Base-by-base conservation (phyloP, 2,113 vertebrate genomes). In the Pygoscelis antarcticus region DNA sequence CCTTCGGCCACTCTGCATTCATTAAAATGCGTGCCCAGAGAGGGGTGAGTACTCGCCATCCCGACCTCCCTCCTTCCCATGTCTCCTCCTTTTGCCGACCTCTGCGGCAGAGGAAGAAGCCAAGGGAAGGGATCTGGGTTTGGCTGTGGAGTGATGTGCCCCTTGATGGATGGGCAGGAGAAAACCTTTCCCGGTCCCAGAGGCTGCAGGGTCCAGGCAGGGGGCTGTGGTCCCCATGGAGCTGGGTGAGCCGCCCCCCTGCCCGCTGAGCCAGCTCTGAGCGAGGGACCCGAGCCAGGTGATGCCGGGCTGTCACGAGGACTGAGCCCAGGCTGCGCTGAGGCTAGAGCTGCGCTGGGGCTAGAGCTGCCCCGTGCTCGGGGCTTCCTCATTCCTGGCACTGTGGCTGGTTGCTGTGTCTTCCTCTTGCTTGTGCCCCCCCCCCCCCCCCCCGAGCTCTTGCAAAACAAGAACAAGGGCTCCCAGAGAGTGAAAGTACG, bases 381-480 rank as follows among this genome's bases (percentile, higher is more conserved):
- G 60, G 40, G 64, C 84, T 96, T 96, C 94, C 84, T 96, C 81
- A 32, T 93, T 96, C 87, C 47, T 10, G 4, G 52, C 75, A 86
- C 47, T 3, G 0, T 26, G 18, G 51, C 25, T 75, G 55, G 19
- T 44, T 3, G 8, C 57, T 47, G 58, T 1, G 34, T 22, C 69
- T 97, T 95, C 83, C 80, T 94, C 91, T 86, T 86, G 54, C 25
- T 69, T 13, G 16, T 82, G 9, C 54, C 10, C 3, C 19, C 18
- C 8, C 12, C 6, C n/a, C 54, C 10, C 3, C 19, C 18, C 8
- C 12, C 6, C n/a, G 13, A 49, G 55, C 51, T 83, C 83, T 93
- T 89, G 74, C 76, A 61, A 84, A 94, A 93, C 69, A 70, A 11
- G 91, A 92, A 30, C 26, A 42, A 70, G 71, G 27, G 69, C 26